Evolutionary conservation across 2,888 invertebrate species (phyloP), one percentile per base, ranked within the genome.

Genomic region (Heteromurus nitidus): DNA sequence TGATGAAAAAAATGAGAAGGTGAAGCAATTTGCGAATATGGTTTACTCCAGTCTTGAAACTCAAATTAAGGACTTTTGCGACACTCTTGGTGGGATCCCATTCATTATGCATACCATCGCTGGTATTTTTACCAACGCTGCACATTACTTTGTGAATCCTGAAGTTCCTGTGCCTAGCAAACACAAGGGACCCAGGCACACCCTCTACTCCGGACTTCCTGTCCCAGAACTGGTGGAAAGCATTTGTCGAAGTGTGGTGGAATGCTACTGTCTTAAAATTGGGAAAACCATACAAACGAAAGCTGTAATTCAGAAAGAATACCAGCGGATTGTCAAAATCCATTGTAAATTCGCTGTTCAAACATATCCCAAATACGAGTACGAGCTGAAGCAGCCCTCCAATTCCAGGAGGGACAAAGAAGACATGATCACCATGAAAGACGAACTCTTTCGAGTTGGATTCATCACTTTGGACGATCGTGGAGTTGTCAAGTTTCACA

Each of bases 301-400:
- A 24, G 36, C 7, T 13, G 5, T 58, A 2, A 11, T 58, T 20
- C 22, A 20, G 26, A 58, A 26, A 24, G 58, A 58, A 58, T 13
- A 11, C n/a, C 24, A 24, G 3, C 22, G 58, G 26, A 58, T 58
- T 3, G n/a, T 26, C 9, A 58, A n/a, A 3, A 20, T 58, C 58
- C 26, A 58, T n/a, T 11, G 31, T 2, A 18, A 67, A 16, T 75
- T 42, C 13, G 42, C 67, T 1, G 31, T 67, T 5, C 13, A 55
- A 9, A 67, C 75, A 1, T 67, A 55, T 18, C 42, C 65, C 0
- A 26, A 13, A 3, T 75, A 28, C 44, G 26, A 53, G 20, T 75
- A 1, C 30, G 47, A n/a, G 20, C 0, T 44, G 22, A 16, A 20
- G 5, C 16, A 3, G 18, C 18, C 58, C 26, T 24, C 9, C 11